Evolutionary conservation across 2,888 invertebrate species (phyloP).

Genomic region (Palloptera scutellata): DNA sequence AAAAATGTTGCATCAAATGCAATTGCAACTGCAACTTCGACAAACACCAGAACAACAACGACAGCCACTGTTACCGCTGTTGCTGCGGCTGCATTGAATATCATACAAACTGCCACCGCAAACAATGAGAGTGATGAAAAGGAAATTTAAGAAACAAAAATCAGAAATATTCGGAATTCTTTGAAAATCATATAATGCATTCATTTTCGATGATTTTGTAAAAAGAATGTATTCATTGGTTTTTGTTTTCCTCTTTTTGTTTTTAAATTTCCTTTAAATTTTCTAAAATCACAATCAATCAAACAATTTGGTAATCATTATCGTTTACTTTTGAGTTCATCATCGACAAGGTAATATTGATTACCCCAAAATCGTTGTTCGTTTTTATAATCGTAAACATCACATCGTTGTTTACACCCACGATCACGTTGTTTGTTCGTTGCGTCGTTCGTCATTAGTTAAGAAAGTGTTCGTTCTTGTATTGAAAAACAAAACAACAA

Average conservation of each 20-base stretch:
- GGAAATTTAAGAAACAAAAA: conserved; percentile 42
- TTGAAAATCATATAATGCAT: background rate
- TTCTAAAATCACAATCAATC: conserved; percentile 1
- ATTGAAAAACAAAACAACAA: too few relatives aligned
- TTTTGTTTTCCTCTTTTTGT: too few relatives aligned
- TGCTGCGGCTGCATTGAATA: conserved; percentile 31
- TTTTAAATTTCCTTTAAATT: background rate
- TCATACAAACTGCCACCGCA: conserved; percentile 39
- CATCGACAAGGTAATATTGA: conserved; percentile 33
- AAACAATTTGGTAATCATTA: conserved; percentile 12
- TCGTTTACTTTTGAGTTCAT: background rate
- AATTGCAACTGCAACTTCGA: conserved; percentile 21
- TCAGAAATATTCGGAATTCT: too few relatives aligned
- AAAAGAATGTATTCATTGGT: too few relatives aligned
- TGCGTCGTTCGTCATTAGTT: conserved; percentile 32
- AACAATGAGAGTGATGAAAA: conserved; percentile 37
- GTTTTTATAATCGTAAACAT: conserved; percentile 20
- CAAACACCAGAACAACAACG: conserved; percentile 14
- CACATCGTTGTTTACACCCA: conserved; percentile 8
- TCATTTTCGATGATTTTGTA: too few relatives aligned
- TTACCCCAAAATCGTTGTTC: conserved; percentile 26
- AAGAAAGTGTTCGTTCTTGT: conserved; percentile 5
- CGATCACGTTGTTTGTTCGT: conserved; percentile 22
- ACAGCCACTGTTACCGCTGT: conserved; percentile 15
- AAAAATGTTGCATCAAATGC: conserved; percentile 21